Conservation (phyloP, 2,113 vertebrate genomes). For the Felis catus region DNA sequence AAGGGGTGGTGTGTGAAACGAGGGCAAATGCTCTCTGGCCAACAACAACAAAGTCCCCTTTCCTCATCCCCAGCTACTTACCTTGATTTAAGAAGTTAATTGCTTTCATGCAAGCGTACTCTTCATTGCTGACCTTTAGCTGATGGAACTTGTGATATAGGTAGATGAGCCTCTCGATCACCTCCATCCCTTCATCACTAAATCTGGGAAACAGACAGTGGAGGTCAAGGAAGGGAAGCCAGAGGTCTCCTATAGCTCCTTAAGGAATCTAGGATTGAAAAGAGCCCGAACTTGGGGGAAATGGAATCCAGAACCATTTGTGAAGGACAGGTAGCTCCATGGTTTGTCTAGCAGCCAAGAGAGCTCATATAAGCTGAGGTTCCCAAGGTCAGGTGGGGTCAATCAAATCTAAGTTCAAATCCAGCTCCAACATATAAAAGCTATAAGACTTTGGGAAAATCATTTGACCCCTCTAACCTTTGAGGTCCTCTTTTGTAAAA, state of each 20-base stretch:
- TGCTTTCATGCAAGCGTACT: slow-evolving; percentile 98
- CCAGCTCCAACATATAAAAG: not conserved
- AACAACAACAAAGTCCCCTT: not conserved
- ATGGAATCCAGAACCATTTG: not conserved
- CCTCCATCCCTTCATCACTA: slow-evolving; percentile 98
- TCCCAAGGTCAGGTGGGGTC: not conserved
- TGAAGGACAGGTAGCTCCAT: not conserved
- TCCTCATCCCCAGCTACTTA: slow-evolving; percentile 68
- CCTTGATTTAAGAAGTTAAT: slow-evolving; percentile 99
- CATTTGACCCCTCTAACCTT: not conserved
- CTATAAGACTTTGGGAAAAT: not conserved
- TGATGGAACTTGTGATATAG: slow-evolving; percentile 97
- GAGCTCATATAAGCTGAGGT: not conserved
- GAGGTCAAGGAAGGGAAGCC: not conserved
- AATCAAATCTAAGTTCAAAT: slow-evolving; percentile 28
- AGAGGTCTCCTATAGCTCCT: not conserved
- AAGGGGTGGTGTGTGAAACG: not conserved
- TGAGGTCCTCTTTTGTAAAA: slow-evolving; percentile 21
- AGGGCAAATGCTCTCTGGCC: not conserved
- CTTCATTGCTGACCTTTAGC: slow-evolving; percentile 98
- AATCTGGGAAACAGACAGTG: slow-evolving; percentile 84
- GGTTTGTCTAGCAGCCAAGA: not conserved
- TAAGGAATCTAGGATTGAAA: not conserved
- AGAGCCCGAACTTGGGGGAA: not conserved
- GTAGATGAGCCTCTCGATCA: slow-evolving; percentile 98